A percentile compares a stretch with the other conserved stretches of the same genome.
phyloP scores from a whole-genome alignment of 2,797 vertebrate species.

The Galago senegalensis region DNA sequence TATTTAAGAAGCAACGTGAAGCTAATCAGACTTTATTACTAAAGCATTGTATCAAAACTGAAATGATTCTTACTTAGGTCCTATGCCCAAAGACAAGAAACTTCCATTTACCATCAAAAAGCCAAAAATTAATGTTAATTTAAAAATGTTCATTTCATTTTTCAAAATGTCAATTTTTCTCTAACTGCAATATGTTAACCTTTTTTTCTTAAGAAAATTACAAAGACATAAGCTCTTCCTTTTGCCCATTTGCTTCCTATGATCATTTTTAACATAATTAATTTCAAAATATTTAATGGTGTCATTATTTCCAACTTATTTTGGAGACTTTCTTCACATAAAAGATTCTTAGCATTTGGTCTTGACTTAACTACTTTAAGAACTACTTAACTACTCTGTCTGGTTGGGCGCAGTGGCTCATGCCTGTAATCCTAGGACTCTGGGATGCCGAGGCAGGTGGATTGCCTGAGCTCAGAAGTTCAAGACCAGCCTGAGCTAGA shows the following conservation, averaged over 20 bases:
- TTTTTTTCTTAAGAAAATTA: conserved; percentile 10
- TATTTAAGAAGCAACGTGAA: background rate
- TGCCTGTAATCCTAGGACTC: too few relatives aligned
- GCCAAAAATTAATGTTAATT: background rate
- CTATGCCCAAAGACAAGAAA: background rate
- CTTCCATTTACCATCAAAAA: conserved; percentile 12
- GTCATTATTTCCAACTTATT: background rate
- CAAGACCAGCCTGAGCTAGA: too few relatives aligned
- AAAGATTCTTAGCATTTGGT: background rate
- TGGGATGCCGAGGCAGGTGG: too few relatives aligned
- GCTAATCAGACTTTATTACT: conserved; percentile 42
- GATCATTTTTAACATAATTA: background rate
- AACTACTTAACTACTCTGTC: too few relatives aligned
- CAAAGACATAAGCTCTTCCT: background rate
- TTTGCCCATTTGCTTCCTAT: conserved; percentile 5
- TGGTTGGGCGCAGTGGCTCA: too few relatives aligned
- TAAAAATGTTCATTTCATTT: conserved; percentile 19
- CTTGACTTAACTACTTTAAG: background rate
- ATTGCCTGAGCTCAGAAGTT: too few relatives aligned
- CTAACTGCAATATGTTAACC: background rate
- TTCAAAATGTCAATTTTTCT: conserved; percentile 6
- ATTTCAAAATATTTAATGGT: background rate
- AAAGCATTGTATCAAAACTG: conserved; percentile 5
- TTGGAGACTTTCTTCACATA: background rate
- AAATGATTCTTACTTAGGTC: background rate